phyloP scores from a whole-genome alignment of 2,888 invertebrate species.

The Chirona hameri region DNA sequence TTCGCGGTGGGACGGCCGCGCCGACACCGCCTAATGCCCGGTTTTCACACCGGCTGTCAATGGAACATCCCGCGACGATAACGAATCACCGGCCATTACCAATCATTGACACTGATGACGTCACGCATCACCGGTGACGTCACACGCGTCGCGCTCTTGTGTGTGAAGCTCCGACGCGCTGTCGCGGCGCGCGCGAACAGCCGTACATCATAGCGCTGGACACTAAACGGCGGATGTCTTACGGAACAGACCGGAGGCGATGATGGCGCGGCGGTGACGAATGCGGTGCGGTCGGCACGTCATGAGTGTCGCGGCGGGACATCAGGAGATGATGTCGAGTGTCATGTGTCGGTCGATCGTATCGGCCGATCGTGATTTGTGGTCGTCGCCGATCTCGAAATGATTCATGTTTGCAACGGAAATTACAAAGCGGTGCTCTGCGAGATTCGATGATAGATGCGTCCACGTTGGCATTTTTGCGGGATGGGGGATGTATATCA shows the following conservation, averaged over 20 bases:
- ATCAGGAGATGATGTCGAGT: too few relatives aligned
- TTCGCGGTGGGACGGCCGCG: not conserved
- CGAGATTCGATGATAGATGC: too few relatives aligned
- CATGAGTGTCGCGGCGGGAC: not conserved
- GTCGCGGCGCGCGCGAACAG: not conserved
- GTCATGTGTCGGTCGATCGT: too few relatives aligned
- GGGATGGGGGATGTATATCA: too few relatives aligned
- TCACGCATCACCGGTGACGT: not conserved
- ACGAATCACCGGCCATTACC: not conserved
- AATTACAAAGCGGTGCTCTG: too few relatives aligned
- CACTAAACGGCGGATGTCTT: not conserved
- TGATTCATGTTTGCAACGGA: too few relatives aligned
- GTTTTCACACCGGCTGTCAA: conserved; percentile 23
- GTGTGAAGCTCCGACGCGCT: not conserved
- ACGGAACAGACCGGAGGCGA: not conserved
- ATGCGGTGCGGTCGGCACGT: not conserved
- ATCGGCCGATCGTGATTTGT: too few relatives aligned
- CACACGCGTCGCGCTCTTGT: not conserved
- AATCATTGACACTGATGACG: conserved; percentile 2
- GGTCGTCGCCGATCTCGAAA: too few relatives aligned
- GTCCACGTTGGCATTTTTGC: too few relatives aligned
- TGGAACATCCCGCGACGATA: not conserved
- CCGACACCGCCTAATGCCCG: not conserved
- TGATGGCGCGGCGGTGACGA: not conserved
- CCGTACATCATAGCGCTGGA: not conserved